These are phyloP conservation scores for Idaea aversata DNA, from an alignment of 2,888 invertebrate species.

Conservation along the genomic window DNA sequence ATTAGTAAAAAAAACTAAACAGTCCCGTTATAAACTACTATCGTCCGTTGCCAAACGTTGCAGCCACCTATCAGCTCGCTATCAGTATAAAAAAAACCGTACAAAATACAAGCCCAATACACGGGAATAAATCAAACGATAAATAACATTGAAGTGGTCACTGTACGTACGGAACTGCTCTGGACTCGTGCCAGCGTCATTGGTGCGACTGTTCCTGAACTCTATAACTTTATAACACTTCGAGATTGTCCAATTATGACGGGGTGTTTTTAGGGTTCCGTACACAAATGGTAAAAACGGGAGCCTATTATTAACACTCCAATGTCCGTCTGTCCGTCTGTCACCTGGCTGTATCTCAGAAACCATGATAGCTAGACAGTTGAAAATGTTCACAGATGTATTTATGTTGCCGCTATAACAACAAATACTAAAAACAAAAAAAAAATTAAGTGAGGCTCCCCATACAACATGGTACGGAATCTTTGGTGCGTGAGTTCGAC, in stretches of 20 bases:
- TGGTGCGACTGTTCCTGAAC: neutral
- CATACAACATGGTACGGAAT: too few relatives aligned
- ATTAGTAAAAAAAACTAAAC: neutral
- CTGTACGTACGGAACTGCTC: neutral
- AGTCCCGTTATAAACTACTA: neutral
- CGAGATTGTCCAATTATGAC: slow-evolving; percentile 2
- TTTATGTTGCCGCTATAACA: too few relatives aligned
- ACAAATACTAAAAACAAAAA: too few relatives aligned
- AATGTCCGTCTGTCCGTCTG: too few relatives aligned
- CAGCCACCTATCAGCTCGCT: neutral
- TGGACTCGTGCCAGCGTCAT: neutral
- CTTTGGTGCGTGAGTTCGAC: too few relatives aligned
- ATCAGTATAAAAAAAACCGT: neutral
- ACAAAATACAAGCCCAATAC: neutral
- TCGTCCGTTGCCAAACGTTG: neutral
- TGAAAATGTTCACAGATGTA: too few relatives aligned
- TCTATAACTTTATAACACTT: neutral
- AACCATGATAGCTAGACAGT: too few relatives aligned
- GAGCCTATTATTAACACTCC: too few relatives aligned
- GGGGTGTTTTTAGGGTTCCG: neutral
- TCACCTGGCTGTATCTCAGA: too few relatives aligned
- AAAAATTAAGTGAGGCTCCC: too few relatives aligned
- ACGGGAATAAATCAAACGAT: neutral
- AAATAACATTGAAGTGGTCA: slow-evolving; percentile 1
- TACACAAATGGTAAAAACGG: too few relatives aligned